Evolutionary conservation across 1,140 invertebrate genomes (phyloP).

Genomic region (Drosophila baimaii): DNA sequence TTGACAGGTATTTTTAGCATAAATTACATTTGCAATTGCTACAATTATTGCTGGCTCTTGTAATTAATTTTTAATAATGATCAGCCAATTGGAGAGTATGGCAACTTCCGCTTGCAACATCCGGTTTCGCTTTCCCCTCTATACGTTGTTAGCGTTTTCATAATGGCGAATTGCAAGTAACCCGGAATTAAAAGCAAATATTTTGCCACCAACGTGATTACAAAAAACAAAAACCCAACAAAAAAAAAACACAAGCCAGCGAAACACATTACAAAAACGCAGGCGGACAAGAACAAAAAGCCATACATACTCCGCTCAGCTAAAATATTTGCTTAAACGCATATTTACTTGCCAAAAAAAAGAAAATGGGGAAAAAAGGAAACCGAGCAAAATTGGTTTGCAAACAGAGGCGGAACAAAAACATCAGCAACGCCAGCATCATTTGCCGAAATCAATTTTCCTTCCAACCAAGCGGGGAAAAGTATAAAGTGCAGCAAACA

Average conservation of each 20-base stretch:
- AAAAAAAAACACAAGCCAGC: conserved; percentile 29
- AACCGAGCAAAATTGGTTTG: conserved; percentile 70
- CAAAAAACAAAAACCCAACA: conserved; percentile 20
- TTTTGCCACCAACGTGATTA: conserved; percentile 44
- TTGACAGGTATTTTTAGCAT: conserved; percentile 7
- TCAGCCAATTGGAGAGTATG: background rate
- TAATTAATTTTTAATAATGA: background rate
- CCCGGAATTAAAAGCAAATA: conserved; percentile 76
- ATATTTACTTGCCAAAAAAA: conserved; percentile 70
- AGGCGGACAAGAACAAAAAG: conserved; percentile 35
- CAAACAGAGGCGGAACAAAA: conserved; percentile 63
- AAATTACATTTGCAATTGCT: background rate
- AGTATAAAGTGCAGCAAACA: conserved; percentile 67
- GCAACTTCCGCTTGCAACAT: background rate
- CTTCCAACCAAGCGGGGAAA: conserved; percentile 34
- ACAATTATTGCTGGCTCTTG: background rate
- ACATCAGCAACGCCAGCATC: conserved; percentile 38
- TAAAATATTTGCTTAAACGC: conserved; percentile 78
- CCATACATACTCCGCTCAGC: conserved; percentile 47
- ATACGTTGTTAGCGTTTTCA: conserved; percentile 56
- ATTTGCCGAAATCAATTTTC: conserved; percentile 72
- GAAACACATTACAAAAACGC: conserved; percentile 23
- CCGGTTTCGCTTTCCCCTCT: background rate
- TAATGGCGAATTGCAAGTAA: conserved; percentile 61
- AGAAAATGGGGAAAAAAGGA: conserved; percentile 31